Evolutionary conservation across 2,797 vertebrate species (phyloP).

Genomic region (Sebastes diaconus): DNA sequence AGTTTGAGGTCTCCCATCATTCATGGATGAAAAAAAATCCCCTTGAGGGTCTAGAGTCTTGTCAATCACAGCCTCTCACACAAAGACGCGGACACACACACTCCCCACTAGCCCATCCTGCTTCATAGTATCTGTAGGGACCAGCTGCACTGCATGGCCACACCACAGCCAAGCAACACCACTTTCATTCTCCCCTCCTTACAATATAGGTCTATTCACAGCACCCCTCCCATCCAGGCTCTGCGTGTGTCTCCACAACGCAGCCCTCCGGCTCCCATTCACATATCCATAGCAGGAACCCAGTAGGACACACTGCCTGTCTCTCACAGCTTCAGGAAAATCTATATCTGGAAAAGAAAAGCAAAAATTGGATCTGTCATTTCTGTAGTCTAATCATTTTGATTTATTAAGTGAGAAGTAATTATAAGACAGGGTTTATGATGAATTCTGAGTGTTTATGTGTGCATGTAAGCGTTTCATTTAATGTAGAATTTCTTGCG

Average conservation of each 20-base stretch:
- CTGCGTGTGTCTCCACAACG: constrained; percentile 45
- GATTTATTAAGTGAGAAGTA: neutral
- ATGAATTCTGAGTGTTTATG: neutral
- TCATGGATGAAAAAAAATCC: constrained; percentile 4
- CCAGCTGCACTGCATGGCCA: constrained; percentile 61
- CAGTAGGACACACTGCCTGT: neutral
- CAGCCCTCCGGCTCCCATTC: constrained; percentile 47
- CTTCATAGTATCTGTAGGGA: constrained; percentile 38
- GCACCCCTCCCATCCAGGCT: constrained; percentile 23
- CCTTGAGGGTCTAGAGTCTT: constrained; percentile 10
- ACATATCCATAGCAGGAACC: constrained; percentile 38
- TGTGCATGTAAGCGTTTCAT: neutral
- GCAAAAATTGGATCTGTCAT: neutral
- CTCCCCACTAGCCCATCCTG: constrained; percentile 15
- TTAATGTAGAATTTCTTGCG: neutral
- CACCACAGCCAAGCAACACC: constrained; percentile 39
- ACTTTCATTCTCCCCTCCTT: constrained; percentile 42
- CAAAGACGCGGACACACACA: constrained; percentile 13
- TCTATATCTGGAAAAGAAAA: constrained; percentile 7
- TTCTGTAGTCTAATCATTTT: neutral
- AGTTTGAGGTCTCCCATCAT: constrained; percentile 20
- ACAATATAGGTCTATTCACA: constrained; percentile 67
- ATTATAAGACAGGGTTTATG: neutral
- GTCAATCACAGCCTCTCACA: constrained; percentile 31
- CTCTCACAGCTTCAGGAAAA: constrained; percentile 9